phyloP scores from a whole-genome alignment of 2,113 vertebrate species.

The Eulacestoma nigropectus region DNA sequence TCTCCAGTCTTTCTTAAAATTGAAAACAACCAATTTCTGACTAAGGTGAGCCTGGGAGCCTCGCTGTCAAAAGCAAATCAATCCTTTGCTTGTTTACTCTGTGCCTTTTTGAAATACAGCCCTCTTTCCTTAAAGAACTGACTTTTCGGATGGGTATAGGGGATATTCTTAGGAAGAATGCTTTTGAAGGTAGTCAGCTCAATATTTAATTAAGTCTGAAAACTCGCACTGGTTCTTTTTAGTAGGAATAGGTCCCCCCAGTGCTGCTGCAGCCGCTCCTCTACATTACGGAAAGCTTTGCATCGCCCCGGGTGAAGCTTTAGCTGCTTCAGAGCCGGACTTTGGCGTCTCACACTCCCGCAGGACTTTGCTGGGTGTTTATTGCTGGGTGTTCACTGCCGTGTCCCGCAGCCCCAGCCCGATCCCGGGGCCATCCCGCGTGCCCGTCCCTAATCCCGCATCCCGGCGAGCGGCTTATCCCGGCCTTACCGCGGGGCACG shows the following conservation, averaged over 20 bases:
- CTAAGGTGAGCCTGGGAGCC: background rate
- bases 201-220: too few species aligned
- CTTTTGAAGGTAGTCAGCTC: background rate
- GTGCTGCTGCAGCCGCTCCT: background rate
- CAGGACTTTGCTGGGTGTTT: rapidly evolving
- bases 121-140: background rate
- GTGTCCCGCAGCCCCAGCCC: background rate
- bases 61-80: background rate
- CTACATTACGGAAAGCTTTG: rapidly evolving
- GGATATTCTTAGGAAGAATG: rapidly evolving
- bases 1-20: background rate
- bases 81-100: background rate
- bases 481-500: conserved; percentile 77
- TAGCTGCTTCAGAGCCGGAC: rapidly evolving
- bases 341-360: rapidly evolving
- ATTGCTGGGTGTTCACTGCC: rapidly evolving
- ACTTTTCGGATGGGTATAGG: rapidly evolving
- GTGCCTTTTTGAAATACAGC: rapidly evolving
- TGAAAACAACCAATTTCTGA: background rate
- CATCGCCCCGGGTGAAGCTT: rapidly evolving
- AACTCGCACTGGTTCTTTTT: rapidly evolving
- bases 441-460: rapidly evolving
- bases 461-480: background rate
- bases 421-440: rapidly evolving
- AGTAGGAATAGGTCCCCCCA: rapidly evolving